phyloP scores from a whole-genome alignment of 1,140 invertebrate species.

The Pseudomyrmex pallidus region DNA sequence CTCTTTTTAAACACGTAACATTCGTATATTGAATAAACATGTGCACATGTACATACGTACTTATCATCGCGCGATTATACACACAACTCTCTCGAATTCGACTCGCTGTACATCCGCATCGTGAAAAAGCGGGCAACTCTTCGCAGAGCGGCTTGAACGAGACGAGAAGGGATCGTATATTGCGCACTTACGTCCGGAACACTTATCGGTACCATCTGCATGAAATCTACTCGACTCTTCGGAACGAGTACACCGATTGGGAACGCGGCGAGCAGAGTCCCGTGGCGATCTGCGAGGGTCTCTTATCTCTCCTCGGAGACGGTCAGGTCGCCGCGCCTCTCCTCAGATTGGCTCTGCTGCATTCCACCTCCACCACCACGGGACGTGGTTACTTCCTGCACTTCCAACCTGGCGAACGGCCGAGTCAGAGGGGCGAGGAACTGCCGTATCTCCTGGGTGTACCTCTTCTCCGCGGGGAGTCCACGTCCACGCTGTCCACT shows the following conservation, averaged over 20 bases:
- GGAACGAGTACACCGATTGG: conserved; percentile 98
- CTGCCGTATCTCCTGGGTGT: conserved; percentile 97
- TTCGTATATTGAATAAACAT: no score
- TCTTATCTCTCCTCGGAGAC: conserved; percentile 90
- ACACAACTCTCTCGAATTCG: no score
- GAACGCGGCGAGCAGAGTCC: conserved; percentile 92
- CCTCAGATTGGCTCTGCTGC: conserved; percentile 92
- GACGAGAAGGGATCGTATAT: conserved; percentile 92
- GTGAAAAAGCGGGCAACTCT: not conserved
- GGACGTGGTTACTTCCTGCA: conserved; percentile 94
- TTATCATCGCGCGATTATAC: no score
- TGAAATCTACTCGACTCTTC: conserved; percentile 95
- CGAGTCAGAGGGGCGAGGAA: conserved; percentile 96
- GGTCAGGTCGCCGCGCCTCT: conserved; percentile 94
- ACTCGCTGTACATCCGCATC: not conserved
- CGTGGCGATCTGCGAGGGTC: conserved; percentile 85
- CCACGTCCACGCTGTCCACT: conserved; percentile 81
- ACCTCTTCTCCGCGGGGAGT: conserved; percentile 90
- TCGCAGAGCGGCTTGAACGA: conserved; percentile 94
- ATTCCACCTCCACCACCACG: conserved; percentile 89
- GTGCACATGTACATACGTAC: no score
- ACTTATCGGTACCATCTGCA: conserved; percentile 95
- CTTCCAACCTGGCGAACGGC: conserved; percentile 92
- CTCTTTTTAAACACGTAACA: no score
- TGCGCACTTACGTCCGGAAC: conserved; percentile 95